Evolutionary conservation across 2,888 invertebrate genomes (phyloP).

Genomic region (Abrostola triplasia): DNA sequence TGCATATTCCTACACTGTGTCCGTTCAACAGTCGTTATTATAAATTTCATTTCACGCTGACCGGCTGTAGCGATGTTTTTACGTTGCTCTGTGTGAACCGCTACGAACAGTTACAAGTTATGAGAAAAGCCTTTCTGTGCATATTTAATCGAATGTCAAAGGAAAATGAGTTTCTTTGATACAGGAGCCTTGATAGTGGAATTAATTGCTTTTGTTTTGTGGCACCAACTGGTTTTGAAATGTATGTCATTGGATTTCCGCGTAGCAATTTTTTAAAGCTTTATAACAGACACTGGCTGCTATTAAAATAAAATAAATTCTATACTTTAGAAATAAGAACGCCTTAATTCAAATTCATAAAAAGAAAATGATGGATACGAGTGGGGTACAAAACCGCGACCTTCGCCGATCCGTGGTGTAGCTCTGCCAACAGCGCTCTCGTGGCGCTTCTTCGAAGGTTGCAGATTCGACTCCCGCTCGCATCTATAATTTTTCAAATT

Average conservation of each 20-base stretch:
- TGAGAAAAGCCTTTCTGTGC: conserved; percentile 46
- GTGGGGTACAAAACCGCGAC: too few species aligned
- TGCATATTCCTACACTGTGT: conserved; percentile 1
- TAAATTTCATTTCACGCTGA: conserved; percentile 62
- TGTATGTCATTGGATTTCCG: not conserved
- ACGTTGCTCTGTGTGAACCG: conserved; percentile 35
- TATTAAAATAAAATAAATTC: too few species aligned
- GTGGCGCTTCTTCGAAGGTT: too few species aligned
- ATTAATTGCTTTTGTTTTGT: conserved; percentile 25
- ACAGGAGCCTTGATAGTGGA: conserved; percentile 16
- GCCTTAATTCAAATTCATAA: too few species aligned
- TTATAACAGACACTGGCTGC: too few species aligned
- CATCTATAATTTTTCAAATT: too few species aligned
- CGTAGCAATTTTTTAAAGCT: too few species aligned
- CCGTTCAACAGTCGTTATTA: conserved; percentile 50
- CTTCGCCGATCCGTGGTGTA: too few species aligned
- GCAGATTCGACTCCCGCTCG: too few species aligned
- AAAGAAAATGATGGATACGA: too few species aligned
- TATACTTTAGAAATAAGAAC: too few species aligned
- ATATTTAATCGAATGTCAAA: conserved; percentile 53
- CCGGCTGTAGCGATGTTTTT: conserved; percentile 50
- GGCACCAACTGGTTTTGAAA: not conserved
- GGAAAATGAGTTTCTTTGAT: conserved; percentile 43
- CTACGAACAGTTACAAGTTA: conserved; percentile 42
- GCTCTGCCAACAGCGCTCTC: too few species aligned